Evolutionary conservation across 1,140 invertebrate species (phyloP).

Genomic region (Eueides isabella): DNA sequence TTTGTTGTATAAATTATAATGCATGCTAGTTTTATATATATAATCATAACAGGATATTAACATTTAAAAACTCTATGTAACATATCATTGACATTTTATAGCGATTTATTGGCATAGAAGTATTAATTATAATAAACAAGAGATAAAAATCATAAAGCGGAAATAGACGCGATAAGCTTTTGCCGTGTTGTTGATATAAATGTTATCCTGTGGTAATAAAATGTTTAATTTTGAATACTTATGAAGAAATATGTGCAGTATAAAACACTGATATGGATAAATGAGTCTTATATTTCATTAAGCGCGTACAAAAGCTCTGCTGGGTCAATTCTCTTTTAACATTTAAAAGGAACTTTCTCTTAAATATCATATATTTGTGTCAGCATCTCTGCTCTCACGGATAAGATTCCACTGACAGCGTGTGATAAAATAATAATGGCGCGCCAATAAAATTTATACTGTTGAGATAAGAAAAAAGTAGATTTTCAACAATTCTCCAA

Average conservation of each 20-base stretch:
- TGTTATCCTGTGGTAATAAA: neutral
- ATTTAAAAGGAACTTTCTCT: constrained; percentile 46
- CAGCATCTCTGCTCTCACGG: constrained; percentile 44
- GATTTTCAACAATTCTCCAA: neutral
- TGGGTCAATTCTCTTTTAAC: constrained; percentile 29
- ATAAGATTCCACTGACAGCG: constrained; percentile 39
- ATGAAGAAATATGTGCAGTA: neutral
- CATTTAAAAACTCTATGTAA: neutral
- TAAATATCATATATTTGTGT: constrained; percentile 46
- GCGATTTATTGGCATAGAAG: neutral
- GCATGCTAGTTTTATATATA: neutral
- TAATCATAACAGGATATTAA: neutral
- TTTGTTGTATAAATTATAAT: neutral
- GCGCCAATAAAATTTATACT: neutral
- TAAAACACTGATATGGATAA: neutral
- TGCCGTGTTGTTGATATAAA: neutral
- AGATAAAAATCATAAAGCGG: constrained; percentile 8
- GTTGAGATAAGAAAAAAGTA: neutral
- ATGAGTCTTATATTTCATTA: neutral
- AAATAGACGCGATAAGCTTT: constrained; percentile 1
- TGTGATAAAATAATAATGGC: constrained; percentile 23
- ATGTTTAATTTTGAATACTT: neutral
- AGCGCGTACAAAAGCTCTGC: neutral
- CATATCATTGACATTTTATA: neutral
- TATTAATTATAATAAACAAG: constrained; percentile 6